Conservation (phyloP, 2,888 invertebrate genomes). For the Melangyna quadrimaculata region DNA sequence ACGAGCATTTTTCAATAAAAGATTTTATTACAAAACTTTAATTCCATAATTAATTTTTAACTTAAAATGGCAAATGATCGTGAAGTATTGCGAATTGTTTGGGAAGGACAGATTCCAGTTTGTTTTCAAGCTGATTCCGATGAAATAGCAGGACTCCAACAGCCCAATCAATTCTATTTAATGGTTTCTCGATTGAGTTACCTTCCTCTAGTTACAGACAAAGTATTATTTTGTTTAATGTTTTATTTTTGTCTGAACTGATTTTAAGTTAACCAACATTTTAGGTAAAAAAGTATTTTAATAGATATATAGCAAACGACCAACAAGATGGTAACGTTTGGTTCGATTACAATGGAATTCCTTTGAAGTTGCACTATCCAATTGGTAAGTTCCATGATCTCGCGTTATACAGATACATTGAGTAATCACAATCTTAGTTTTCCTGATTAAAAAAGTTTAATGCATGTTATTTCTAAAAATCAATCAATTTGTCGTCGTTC, state of each 20-base stretch:
- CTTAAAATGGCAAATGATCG: slow-evolving; percentile 96
- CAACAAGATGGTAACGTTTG: slow-evolving; percentile 94
- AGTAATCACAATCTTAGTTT: not conserved
- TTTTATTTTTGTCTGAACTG: not conserved
- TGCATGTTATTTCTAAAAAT: not conserved
- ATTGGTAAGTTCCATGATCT: slow-evolving; percentile 81
- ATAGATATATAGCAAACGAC: slow-evolving; percentile 89
- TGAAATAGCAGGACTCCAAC: slow-evolving; percentile 93
- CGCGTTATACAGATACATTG: not conserved
- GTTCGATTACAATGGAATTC: slow-evolving; percentile 95
- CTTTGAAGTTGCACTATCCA: slow-evolving; percentile 94
- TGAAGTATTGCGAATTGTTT: slow-evolving; percentile 95
- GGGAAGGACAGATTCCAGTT: slow-evolving; percentile 97
- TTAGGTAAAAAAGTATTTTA: slow-evolving; percentile 93
- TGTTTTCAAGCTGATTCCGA: slow-evolving; percentile 94
- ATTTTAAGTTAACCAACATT: not conserved
- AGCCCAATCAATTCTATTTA: slow-evolving; percentile 95
- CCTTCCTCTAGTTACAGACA: slow-evolving; percentile 96
- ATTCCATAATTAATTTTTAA: not conserved
- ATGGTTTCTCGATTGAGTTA: slow-evolving; percentile 97
- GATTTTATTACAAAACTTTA: not conserved
- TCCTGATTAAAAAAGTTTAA: not conserved
- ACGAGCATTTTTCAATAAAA: slow-evolving; percentile 10
- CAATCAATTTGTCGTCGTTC: not conserved
- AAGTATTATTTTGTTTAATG: slow-evolving; percentile 83